phyloP scores from a whole-genome alignment of 2,113 vertebrate species.

The Equus przewalskii region DNA sequence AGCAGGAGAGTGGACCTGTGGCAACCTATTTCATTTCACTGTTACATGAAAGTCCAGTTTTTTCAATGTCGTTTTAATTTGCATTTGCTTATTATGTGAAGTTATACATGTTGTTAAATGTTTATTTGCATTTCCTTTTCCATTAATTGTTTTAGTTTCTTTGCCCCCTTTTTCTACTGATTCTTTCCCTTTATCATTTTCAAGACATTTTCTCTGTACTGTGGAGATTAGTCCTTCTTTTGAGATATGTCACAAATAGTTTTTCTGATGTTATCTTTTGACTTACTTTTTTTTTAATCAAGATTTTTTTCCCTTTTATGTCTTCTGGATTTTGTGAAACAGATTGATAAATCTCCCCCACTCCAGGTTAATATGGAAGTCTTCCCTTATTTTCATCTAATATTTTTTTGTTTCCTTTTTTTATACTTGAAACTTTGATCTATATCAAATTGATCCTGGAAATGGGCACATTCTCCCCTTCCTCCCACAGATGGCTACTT shows the following conservation, averaged over 20 bases:
- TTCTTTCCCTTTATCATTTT: not conserved
- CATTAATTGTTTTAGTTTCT: not conserved
- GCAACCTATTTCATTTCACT: not conserved
- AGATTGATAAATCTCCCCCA: not conserved
- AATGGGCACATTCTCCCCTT: not conserved
- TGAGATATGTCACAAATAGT: not conserved
- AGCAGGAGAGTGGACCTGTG: not conserved
- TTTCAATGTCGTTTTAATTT: not conserved
- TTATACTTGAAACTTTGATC: conserved; percentile 20
- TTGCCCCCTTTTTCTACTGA: not conserved
- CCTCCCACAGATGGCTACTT: not conserved
- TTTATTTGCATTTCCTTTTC: conserved; percentile 27
- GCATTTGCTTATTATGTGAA: not conserved
- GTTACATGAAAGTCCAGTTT: not conserved
- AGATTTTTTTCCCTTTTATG: not conserved
- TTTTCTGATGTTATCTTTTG: not conserved
- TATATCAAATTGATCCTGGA: not conserved
- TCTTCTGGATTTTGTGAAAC: conserved; percentile 5
- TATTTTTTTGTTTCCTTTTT: not conserved
- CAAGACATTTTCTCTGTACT: not conserved
- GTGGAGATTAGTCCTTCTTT: not conserved
- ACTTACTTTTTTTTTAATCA: not conserved
- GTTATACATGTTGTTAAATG: not conserved
- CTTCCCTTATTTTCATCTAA: not conserved
- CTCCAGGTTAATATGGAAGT: not conserved